These are phyloP conservation scores for Triplophysa siluroides DNA, from an alignment of 2,113 vertebrate species.

Conservation along the genomic window DNA sequence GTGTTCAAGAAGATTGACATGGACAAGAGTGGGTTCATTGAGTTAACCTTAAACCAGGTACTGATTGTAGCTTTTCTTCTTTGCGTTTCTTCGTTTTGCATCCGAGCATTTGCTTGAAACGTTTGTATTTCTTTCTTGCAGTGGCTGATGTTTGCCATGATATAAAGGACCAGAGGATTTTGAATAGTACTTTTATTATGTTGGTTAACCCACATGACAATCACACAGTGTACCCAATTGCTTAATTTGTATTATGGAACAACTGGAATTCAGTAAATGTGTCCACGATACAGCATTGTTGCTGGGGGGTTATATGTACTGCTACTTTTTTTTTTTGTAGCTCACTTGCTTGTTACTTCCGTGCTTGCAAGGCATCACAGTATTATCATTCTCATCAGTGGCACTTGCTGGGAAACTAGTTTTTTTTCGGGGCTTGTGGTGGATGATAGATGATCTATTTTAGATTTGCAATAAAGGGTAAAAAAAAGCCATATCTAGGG, in stretches of 20 bases:
- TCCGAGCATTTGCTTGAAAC: neutral
- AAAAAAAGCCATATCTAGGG: too few relatives aligned
- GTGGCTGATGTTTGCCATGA: conserved; percentile 59
- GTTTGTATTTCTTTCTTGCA: conserved; percentile 44
- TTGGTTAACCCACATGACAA: neutral
- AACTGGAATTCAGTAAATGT: neutral
- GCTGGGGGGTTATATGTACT: neutral
- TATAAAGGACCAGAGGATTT: conserved; percentile 48
- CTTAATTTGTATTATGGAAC: neutral
- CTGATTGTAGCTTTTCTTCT: neutral
- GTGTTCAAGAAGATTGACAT: conserved; percentile 55
- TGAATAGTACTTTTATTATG: neutral
- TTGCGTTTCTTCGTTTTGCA: neutral
- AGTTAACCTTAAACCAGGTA: conserved; percentile 58
- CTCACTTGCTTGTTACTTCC: neutral
- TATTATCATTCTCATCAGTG: neutral
- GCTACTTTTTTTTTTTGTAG: neutral
- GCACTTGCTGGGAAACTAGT: neutral
- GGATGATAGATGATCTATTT: too few relatives aligned
- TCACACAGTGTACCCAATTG: neutral
- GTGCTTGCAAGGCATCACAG: conserved; percentile 10
- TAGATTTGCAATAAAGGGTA: too few relatives aligned
- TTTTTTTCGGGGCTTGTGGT: too few relatives aligned
- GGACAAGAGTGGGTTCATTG: conserved; percentile 50
- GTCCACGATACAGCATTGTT: neutral